These are phyloP conservation scores for Eulemur rubriventer DNA, from an alignment of 2,797 vertebrate genomes.

Conservation along the genomic window DNA sequence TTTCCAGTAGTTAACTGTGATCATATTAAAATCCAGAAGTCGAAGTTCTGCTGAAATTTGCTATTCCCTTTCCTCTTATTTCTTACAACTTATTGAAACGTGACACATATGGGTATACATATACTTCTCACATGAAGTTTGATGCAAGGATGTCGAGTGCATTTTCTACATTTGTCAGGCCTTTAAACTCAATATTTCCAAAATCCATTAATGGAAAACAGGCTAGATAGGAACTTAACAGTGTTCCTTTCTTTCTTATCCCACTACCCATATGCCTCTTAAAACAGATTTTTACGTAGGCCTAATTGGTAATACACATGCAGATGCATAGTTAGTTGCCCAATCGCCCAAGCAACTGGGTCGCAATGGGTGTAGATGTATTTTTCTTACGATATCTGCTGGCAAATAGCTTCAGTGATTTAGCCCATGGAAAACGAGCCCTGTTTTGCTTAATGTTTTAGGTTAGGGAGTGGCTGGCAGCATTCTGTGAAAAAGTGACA, in stretches of 20 bases:
- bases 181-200: constrained; percentile 38
- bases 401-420: constrained; percentile 52
- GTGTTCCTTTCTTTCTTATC: constrained; percentile 24
- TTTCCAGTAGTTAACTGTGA: constrained; percentile 26
- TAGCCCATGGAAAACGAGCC: constrained; percentile 69
- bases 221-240: constrained; percentile 27
- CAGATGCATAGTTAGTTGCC: constrained; percentile 66
- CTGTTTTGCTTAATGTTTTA: constrained; percentile 79
- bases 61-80: constrained; percentile 7
- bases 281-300: constrained; percentile 57
- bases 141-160: background rate
- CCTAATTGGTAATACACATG: constrained; percentile 42
- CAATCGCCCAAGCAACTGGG: constrained; percentile 64
- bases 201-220: constrained; percentile 47
- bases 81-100: constrained; percentile 38
- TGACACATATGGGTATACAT: background rate
- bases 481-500: constrained; percentile 79
- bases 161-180: constrained; percentile 20
- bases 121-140: constrained; percentile 18
- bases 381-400: constrained; percentile 56
- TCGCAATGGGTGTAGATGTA: constrained; percentile 39
- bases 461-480: constrained; percentile 83
- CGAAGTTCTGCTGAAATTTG: background rate
- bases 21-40: constrained; percentile 16
- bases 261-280: constrained; percentile 39